These are phyloP conservation scores for Triops cancriformis DNA, from an alignment of 1,140 invertebrate genomes.

Conservation along the genomic window DNA sequence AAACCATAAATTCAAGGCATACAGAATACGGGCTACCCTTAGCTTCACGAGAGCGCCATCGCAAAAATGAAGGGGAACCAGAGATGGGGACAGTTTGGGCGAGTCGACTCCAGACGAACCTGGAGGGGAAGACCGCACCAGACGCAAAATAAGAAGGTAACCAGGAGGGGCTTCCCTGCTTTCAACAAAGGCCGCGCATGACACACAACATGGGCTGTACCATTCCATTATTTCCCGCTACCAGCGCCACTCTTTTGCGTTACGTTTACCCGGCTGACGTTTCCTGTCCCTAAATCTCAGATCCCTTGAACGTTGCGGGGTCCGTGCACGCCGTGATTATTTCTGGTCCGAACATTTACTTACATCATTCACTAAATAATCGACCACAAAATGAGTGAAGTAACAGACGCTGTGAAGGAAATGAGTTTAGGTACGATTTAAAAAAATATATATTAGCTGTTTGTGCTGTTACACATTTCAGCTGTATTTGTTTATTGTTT, in stretches of 20 bases:
- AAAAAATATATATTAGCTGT: not conserved
- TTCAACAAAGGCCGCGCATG: not conserved
- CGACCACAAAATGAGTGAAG: not conserved
- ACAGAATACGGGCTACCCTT: not conserved
- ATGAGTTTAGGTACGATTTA: not conserved
- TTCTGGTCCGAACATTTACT: not conserved
- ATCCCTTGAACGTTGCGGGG: too few relatives aligned
- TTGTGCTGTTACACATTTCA: not conserved
- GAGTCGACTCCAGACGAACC: not conserved
- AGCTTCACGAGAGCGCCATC: conserved; percentile 11
- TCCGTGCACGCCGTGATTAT: not conserved
- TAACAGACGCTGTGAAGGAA: not conserved
- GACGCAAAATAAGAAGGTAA: not conserved
- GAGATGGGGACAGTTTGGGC: conserved; percentile 15
- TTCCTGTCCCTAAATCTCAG: not conserved
- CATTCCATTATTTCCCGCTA: not conserved
- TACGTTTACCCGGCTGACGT: not conserved
- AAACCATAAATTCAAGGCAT: conserved; percentile 1
- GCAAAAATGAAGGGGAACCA: not conserved
- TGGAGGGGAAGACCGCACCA: not conserved
- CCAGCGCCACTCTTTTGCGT: not conserved
- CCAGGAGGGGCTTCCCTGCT: not conserved
- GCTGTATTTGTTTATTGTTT: too few relatives aligned
- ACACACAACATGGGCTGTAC: not conserved
- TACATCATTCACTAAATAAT: not conserved